These are phyloP conservation scores for Thereva unica DNA, from an alignment of 2,888 invertebrate species.

Conservation along the genomic window DNA sequence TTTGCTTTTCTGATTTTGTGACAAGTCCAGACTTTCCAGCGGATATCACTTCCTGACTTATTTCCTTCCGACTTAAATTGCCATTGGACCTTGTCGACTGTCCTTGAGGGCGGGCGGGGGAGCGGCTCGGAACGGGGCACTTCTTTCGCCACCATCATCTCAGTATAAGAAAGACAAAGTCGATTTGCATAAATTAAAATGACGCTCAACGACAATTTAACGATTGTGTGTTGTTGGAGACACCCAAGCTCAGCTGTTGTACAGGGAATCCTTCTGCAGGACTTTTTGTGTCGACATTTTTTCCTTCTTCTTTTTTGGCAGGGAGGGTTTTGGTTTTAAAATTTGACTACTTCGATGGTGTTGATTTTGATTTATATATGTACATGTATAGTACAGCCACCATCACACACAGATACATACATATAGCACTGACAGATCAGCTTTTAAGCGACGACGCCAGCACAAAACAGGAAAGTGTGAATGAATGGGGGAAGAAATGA, in stretches of 20 bases:
- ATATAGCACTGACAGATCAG: not conserved
- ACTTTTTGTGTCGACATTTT: conserved; percentile 1
- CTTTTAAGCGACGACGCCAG: not conserved
- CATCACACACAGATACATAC: not conserved
- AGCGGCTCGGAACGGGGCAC: not conserved
- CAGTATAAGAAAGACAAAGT: conserved; percentile 37
- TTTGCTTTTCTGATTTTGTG: no score
- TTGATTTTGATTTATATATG: conserved; percentile 28
- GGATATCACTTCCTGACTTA: no score
- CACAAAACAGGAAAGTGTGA: not conserved
- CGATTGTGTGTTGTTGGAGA: conserved; percentile 31
- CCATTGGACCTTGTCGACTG: not conserved
- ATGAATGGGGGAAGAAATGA: conserved; percentile 25
- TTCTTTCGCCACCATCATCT: not conserved
- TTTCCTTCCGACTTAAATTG: no score
- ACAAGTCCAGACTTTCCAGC: no score
- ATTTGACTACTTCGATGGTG: not conserved
- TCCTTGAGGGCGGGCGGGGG: not conserved
- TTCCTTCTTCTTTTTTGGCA: not conserved
- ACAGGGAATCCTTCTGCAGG: not conserved
- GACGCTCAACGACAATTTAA: conserved; percentile 36
- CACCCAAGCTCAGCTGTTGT: conserved; percentile 13
- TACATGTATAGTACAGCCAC: not conserved
- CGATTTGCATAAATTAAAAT: conserved; percentile 33
- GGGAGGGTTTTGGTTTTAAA: not conserved